A percentile compares a stretch with the other conserved stretches of the same genome.
Conservation (phyloP, 2,888 invertebrate genomes). For the Drosophila neutralis region DNA sequence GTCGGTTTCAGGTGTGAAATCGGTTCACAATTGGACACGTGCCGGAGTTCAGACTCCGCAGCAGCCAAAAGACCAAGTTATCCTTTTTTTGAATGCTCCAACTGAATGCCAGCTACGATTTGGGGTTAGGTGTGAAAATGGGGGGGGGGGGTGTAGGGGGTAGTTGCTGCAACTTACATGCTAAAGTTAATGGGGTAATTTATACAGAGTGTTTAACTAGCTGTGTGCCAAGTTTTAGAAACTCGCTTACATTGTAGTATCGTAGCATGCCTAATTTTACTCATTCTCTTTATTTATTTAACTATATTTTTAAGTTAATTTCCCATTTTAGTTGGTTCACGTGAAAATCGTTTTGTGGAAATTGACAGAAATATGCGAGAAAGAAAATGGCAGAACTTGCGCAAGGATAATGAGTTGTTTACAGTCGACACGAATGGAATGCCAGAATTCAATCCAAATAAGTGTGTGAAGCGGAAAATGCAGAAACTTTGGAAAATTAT, state of each 20-base stretch:
- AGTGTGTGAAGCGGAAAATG: background rate
- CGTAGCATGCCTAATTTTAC: conserved; percentile 37
- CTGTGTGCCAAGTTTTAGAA: conserved; percentile 67
- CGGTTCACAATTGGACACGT: conserved; percentile 63
- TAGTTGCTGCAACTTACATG: conserved; percentile 58
- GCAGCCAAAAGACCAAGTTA: conserved; percentile 23
- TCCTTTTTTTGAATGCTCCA: conserved; percentile 17
- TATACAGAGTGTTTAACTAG: conserved; percentile 64
- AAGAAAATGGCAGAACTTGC: background rate
- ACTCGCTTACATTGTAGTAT: conserved; percentile 53
- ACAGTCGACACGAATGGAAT: background rate
- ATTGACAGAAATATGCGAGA: conserved; percentile 12
- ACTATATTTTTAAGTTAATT: background rate
- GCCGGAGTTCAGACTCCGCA: conserved; percentile 13
- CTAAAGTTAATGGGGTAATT: conserved; percentile 61
- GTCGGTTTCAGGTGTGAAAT: conserved; percentile 47
- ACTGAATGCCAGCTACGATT: conserved; percentile 1
- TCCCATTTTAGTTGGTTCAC: conserved; percentile 50
- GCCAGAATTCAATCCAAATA: background rate
- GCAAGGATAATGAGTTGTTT: background rate
- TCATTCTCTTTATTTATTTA: conserved; percentile 13
- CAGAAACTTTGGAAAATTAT: background rate
- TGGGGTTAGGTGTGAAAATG: background rate
- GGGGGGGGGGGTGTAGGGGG: background rate
- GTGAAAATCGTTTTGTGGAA: conserved; percentile 5